Percentiles rank a stretch among this genome's conserved stretches.
Conservation (phyloP, 2,888 invertebrate species). For the Chamaedrilus cognettii region DNA sequence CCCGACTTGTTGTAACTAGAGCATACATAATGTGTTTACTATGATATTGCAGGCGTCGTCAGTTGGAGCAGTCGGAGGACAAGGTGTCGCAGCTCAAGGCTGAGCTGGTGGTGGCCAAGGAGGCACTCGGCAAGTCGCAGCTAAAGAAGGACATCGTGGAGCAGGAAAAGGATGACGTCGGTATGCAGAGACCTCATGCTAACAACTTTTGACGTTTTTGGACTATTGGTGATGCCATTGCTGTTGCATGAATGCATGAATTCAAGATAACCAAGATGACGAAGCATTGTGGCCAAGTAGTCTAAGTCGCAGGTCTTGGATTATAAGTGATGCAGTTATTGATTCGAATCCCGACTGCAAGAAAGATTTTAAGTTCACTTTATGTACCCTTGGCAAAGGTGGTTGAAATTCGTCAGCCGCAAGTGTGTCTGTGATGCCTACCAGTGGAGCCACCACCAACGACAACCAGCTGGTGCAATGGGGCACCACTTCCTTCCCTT, state of each 20-base stretch:
- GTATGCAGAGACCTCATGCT: conserved; percentile 42
- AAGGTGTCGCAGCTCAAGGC: conserved; percentile 81
- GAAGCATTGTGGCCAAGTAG: no score
- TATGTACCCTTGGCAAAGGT: no score
- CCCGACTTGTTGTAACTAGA: no score
- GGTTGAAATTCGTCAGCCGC: no score
- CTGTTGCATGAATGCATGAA: background rate
- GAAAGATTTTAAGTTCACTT: no score
- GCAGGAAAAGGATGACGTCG: conserved; percentile 82
- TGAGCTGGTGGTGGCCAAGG: conserved; percentile 80
- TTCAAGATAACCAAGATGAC: background rate
- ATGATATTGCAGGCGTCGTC: conserved; percentile 51
- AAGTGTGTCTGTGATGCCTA: no score
- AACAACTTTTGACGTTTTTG: background rate
- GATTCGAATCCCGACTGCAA: no score
- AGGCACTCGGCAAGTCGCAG: conserved; percentile 78
- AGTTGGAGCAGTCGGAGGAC: conserved; percentile 76
- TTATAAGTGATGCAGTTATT: no score
- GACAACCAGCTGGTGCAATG: no score
- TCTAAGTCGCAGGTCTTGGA: no score
- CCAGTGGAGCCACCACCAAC: no score
- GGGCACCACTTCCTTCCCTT: no score
- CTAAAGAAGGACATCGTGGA: conserved; percentile 83
- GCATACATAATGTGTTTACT: background rate
- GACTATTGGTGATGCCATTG: background rate